A percentile compares a stretch with the other conserved stretches of the same genome.
phyloP scores from a whole-genome alignment of 2,797 vertebrate species.

The Microctenopoma lineatum region DNA sequence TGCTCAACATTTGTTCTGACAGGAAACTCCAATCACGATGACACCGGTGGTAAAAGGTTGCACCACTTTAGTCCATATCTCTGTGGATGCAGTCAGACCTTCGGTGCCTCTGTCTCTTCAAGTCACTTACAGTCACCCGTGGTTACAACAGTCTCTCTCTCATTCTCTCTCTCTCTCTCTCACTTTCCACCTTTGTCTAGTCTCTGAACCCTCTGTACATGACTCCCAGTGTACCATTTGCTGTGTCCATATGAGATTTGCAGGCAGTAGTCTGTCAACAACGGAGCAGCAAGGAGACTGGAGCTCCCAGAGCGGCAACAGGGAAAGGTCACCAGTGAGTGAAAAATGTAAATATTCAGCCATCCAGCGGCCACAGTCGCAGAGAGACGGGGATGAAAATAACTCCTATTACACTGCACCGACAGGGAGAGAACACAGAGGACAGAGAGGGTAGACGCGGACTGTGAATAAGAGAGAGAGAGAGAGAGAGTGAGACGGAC shows the following conservation, averaged over 20 bases:
- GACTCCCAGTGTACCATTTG: slow-evolving; percentile 72
- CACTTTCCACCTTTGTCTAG: slow-evolving; percentile 41
- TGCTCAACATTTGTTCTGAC: slow-evolving; percentile 62
- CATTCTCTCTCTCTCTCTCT: slow-evolving; percentile 17
- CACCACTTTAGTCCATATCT: slow-evolving; percentile 53
- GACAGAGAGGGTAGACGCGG: slow-evolving; percentile 67
- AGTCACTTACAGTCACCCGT: slow-evolving; percentile 45
- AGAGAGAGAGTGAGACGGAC: slow-evolving; percentile 51
- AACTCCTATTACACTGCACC: slow-evolving; percentile 77
- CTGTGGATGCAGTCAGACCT: slow-evolving; percentile 55
- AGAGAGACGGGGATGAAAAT: slow-evolving; percentile 79
- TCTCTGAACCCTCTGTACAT: slow-evolving; percentile 58
- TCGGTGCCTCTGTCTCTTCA: slow-evolving; percentile 45
- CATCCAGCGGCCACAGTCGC: slow-evolving; percentile 73
- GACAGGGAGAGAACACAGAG: slow-evolving; percentile 72
- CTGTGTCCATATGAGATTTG: slow-evolving; percentile 81
- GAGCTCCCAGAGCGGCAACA: slow-evolving; percentile 78
- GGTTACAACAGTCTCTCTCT: slow-evolving; percentile 26
- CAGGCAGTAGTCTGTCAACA: slow-evolving; percentile 79
- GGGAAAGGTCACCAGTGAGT: slow-evolving; percentile 78
- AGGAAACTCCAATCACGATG: slow-evolving; percentile 49
- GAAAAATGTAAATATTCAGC: slow-evolving; percentile 84
- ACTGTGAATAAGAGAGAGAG: slow-evolving; percentile 56
- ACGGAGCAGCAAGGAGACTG: slow-evolving; percentile 73
- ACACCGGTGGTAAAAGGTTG: slow-evolving; percentile 64